Base-by-base conservation (phyloP, 2,888 invertebrate genomes). In the Callinectes sapidus region DNA sequence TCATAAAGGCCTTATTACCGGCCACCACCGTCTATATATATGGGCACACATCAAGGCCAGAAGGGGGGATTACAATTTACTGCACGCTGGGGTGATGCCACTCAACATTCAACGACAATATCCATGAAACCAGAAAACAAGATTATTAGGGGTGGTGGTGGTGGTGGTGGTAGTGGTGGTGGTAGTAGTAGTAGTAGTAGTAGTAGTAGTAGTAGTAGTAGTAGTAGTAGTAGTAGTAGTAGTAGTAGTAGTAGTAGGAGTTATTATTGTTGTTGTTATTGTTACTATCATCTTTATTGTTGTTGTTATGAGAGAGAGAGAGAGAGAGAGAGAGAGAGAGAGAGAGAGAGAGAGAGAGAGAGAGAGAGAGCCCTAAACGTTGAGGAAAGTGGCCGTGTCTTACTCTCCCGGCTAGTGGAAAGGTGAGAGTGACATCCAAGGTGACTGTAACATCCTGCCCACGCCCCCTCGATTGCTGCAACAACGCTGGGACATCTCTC, bases 211-310 rank as follows among this genome's bases (percentile, higher is more conserved):
- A 61, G 61, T 61, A 61, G 61, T 61, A 61, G 61, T 61, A 61
- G 61, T 61, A 71, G 23, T 71, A n/a, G 71, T 71, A 71, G n/a
- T 71, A 85, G 42, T 42, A 85, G 39, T 23, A 35, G 39, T 85
- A 85, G 85, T 85, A 85, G 85, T 85, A 42, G 85, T 85, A 42
- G 85, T 85, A 42, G 85, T 85, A 42, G 85, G 39, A 42, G 85
- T 85, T 23, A 39, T 85, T 16, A 39, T 85, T 3, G 85, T 32
- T 3, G 85, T 85, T 16, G 8, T 85, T 16, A 39, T 85, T 16
- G 35, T 85, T 2, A 39, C 39, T 85, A 42, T 6, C n/a, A n/a
- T n/a, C n/a, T n/a, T n/a, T 16, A 23, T 85, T 16, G 85, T 85
- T 16, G 35, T 85, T 2, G 85, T 85, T 85, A 42, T 6, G 39